A percentile compares a stretch with the other conserved stretches of the same genome.
These are phyloP conservation scores for Elysia chlorotica DNA, from an alignment of 1,140 invertebrate genomes.

Conservation along the genomic window DNA sequence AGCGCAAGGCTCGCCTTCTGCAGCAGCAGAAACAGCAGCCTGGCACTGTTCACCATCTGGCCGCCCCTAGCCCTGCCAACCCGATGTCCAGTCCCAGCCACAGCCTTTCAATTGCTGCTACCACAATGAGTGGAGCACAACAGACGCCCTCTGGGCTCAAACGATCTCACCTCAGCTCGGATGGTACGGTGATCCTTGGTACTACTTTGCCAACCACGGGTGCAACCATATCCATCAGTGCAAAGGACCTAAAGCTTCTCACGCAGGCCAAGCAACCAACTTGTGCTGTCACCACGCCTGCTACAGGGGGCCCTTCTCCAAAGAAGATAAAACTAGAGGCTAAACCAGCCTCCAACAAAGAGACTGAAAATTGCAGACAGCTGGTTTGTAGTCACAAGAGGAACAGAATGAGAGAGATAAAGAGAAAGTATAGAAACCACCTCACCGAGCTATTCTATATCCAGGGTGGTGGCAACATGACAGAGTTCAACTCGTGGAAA, in stretches of 20 bases:
- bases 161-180: slow-evolving; percentile 15
- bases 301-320: slow-evolving; percentile 39
- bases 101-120: slow-evolving; percentile 15
- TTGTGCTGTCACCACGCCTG: neutral
- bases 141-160: neutral
- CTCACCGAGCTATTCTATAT: slow-evolving; percentile 84
- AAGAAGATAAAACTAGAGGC: slow-evolving; percentile 61
- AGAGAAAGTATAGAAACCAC: slow-evolving; percentile 76
- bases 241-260: slow-evolving; percentile 7
- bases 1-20: neutral
- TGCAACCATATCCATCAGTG: neutral
- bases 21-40: slow-evolving; percentile 29
- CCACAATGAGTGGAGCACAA: slow-evolving; percentile 10
- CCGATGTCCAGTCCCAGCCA: slow-evolving; percentile 47
- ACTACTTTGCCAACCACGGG: neutral
- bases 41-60: slow-evolving; percentile 54
- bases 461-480: slow-evolving; percentile 82
- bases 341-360: slow-evolving; percentile 44
- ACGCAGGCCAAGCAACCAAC: slow-evolving; percentile 2
- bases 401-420: slow-evolving; percentile 50
- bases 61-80: slow-evolving; percentile 36
- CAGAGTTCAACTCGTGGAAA: slow-evolving; percentile 82
- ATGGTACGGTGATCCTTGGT: slow-evolving; percentile 21
- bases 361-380: slow-evolving; percentile 51
- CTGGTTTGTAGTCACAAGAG: slow-evolving; percentile 48